Base-by-base conservation (phyloP, 1,140 invertebrate species). In the Drosophila triauraria region DNA sequence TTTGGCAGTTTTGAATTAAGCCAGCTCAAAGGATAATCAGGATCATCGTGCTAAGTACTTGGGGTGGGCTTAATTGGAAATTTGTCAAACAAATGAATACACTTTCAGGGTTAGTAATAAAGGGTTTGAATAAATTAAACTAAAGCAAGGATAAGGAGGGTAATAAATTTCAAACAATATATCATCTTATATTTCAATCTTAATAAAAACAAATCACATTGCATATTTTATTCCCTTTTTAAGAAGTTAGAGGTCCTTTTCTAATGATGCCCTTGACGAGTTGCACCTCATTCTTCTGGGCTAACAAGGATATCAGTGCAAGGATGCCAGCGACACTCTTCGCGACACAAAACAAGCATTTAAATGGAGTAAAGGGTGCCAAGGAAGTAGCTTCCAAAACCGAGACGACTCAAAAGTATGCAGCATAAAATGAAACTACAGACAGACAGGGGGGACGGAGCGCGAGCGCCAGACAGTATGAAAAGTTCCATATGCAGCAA, bases 371-470 rank as follows among this genome's bases (percentile, higher is more conserved):
- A 80, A 57, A 63, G 65, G 65, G 27, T 60, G 58, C 42, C 61
- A 48, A 35, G 35, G 43, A 74, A 40, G 42, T 56, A 42, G 12
- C 38, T 17, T 40, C 10, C 51, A 10, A 46, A 35, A 13, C 42
- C 56, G 46, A 59, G 79, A 67, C 64, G 62, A 53, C 82, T 62
- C 32, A 74, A 54, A 71, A 74, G 61, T 63, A 65, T 71, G 67
- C 61, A 72, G 74, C 72, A 76, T 71, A 64, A 82, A 86, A 82
- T 80, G 60, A 43, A 76, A 82, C 82, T 79, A 74, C 81, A 82
- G 72, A 10, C 15, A 67, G 47, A 58, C 12, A 63, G 12, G 13
- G 53, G 43, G 51, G 13, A 57, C 1, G 35, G 25, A 35, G 54
- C 7, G 7, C 50, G 17, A 13, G 27, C 23, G 48, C 43, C 69